A percentile compares a stretch with the other conserved stretches of the same genome.
Conservation (phyloP, 2,113 vertebrate species). For the Poeciliopsis occidentalis region DNA sequence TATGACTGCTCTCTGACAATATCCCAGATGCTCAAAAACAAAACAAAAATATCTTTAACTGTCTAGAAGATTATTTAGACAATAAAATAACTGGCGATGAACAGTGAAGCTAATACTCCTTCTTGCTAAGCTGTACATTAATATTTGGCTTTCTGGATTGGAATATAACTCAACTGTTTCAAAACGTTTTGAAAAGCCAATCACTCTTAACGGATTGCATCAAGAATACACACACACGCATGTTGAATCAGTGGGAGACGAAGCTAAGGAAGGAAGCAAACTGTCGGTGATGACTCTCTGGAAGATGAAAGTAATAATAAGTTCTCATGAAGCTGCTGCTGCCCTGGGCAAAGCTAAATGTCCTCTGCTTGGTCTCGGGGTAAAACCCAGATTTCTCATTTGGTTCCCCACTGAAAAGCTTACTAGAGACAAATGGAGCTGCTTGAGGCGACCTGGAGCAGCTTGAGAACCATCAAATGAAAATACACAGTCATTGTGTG, state of each 20-base stretch:
- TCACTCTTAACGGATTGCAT: not conserved
- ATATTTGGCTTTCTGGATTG: not conserved
- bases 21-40: too few species aligned
- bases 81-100: not conserved
- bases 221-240: not conserved
- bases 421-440: constrained; percentile 44
- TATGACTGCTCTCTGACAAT: too few species aligned
- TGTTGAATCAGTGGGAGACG: constrained; percentile 13
- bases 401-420: constrained; percentile 50
- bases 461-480: constrained; percentile 15
- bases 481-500: constrained; percentile 25
- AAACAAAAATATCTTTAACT: too few species aligned
- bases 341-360: constrained; percentile 45
- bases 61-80: too few species aligned
- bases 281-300: constrained; percentile 39
- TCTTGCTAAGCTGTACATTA: not conserved
- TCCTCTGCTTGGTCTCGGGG: constrained; percentile 45
- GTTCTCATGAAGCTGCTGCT: constrained; percentile 32
- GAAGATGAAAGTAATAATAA: constrained; percentile 58
- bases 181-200: not conserved
- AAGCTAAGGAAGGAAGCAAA: constrained; percentile 23
- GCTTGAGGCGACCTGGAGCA: constrained; percentile 18
- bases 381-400: constrained; percentile 58
- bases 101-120: not conserved
- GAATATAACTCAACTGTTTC: not conserved